Percentiles rank a stretch among this genome's conserved stretches.
Evolutionary conservation across 2,888 invertebrate genomes (phyloP).

Genomic region (Netelia fuscicornis): DNA sequence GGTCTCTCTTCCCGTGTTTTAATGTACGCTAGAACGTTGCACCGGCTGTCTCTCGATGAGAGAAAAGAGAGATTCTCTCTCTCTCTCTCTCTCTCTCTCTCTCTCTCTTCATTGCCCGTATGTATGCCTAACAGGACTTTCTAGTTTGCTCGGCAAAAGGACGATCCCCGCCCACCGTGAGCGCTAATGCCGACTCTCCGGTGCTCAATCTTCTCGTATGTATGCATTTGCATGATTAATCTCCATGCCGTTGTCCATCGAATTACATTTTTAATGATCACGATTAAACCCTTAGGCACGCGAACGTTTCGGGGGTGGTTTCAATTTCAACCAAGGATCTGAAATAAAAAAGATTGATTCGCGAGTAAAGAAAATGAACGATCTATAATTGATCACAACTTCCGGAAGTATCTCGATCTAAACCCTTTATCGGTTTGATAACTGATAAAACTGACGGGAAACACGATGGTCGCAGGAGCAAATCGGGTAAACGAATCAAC

Average conservation of each 20-base stretch:
- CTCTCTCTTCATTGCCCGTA: constrained; percentile 6
- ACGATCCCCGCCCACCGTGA: constrained; percentile 70
- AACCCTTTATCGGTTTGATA: constrained; percentile 23
- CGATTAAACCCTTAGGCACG: not conserved
- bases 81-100: constrained; percentile 14
- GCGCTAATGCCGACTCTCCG: constrained; percentile 67
- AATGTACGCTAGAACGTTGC: constrained; percentile 49
- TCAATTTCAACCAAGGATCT: not conserved
- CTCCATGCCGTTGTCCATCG: not conserved
- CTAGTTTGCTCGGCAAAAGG: constrained; percentile 72
- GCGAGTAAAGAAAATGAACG: not conserved
- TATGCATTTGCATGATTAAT: constrained; percentile 22
- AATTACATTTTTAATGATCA: not conserved
- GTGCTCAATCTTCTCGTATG: constrained; percentile 50
- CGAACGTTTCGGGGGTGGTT: not conserved
- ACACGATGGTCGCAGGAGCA: not conserved
- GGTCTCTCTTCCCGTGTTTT: constrained; percentile 49
- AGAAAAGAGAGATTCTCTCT: constrained; percentile 41
- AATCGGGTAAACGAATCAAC: constrained; percentile 34
- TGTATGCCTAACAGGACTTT: constrained; percentile 72
- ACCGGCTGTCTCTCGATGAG: constrained; percentile 45
- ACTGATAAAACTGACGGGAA: not conserved
- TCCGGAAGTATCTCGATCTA: constrained; percentile 21
- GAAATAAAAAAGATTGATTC: no score
- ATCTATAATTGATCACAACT: constrained; percentile 34